Evolutionary conservation across 2,797 vertebrate genomes (phyloP), one percentile per base, ranked within the genome.

Genomic region (Protonibea diacanthus): DNA sequence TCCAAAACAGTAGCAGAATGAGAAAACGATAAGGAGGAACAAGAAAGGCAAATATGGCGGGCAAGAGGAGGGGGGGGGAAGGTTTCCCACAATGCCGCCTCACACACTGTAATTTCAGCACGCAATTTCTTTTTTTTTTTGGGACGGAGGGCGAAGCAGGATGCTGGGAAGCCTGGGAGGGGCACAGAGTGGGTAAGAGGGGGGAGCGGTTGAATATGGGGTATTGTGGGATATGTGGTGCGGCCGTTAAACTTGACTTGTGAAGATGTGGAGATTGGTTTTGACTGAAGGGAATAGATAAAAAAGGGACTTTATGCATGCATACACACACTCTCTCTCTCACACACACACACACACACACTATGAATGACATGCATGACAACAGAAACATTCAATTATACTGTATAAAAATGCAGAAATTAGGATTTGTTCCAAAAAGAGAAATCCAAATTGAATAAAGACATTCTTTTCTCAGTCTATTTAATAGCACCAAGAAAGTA

Each of bases 161-260:
- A 89, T 86, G 90, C 79, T 87, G 81, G 83, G 73, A 88, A 84
- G 85, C 78, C 84, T 87, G 91, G 92, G 92, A 91, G 87, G 88
- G 86, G 86, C 80, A 20, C 55, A 3, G 71, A 81, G 80, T 77
- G 81, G 66, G 76, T 71, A 68, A 57, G 48, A 70, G 55, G 55
- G 79, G 63, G 61, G 25, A 3, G 25, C 25, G 25, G 25, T 25
- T 14, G 66, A 52, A 58, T 53, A 51, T 21, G 68, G 80, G 78
- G 68, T 70, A 61, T 88, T 88, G 88, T 80, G 87, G 87, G 76
- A 86, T 70, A 57, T 88, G 89, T 60, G 86, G 87, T 79, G 44
- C 27, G 55, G 83, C 77, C 89, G 80, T 91, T 86, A 81, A 75
- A 86, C 49, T 68, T 68, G 66, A 82, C 27, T 80, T 51, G 56